phyloP scores from a whole-genome alignment of 2,888 invertebrate genomes.

The Lissocephala sabroskyi region DNA sequence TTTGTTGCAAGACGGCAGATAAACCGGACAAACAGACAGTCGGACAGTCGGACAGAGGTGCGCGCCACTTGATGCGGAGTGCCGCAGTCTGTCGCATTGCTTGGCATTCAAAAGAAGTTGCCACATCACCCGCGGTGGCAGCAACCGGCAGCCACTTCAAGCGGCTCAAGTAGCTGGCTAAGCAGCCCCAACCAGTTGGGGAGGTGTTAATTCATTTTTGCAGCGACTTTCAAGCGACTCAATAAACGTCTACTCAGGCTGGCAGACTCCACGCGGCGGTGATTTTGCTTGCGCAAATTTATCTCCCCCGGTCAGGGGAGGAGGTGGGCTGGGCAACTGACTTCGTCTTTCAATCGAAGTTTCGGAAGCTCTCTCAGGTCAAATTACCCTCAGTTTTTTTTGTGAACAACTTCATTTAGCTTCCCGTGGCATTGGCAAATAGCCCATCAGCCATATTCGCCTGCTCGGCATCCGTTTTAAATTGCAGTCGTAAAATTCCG shows the following conservation, averaged over 20 bases:
- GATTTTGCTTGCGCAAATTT: too few relatives aligned
- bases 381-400: too few relatives aligned
- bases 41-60: slow-evolving; percentile 1
- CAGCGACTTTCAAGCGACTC: slow-evolving; percentile 54
- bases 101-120: slow-evolving; percentile 45
- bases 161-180: not conserved
- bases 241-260: slow-evolving; percentile 53
- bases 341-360: too few relatives aligned
- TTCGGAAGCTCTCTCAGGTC: too few relatives aligned
- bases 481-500: too few relatives aligned
- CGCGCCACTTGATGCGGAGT: not conserved
- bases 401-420: slow-evolving; percentile 57
- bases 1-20: slow-evolving; percentile 43
- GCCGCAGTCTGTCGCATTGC: slow-evolving; percentile 43
- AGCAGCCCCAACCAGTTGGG: not conserved
- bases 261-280: slow-evolving; percentile 52
- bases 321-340: too few relatives aligned
- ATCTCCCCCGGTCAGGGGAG: too few relatives aligned
- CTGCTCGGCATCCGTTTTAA: too few relatives aligned
- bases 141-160: not conserved
- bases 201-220: slow-evolving; percentile 65
- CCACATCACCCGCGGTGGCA: not conserved
- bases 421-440: too few relatives aligned
- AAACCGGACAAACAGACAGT: slow-evolving; percentile 18
- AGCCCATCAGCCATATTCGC: too few relatives aligned